phyloP scores from a whole-genome alignment of 2,113 vertebrate species.

The Eleginops maclovinus region DNA sequence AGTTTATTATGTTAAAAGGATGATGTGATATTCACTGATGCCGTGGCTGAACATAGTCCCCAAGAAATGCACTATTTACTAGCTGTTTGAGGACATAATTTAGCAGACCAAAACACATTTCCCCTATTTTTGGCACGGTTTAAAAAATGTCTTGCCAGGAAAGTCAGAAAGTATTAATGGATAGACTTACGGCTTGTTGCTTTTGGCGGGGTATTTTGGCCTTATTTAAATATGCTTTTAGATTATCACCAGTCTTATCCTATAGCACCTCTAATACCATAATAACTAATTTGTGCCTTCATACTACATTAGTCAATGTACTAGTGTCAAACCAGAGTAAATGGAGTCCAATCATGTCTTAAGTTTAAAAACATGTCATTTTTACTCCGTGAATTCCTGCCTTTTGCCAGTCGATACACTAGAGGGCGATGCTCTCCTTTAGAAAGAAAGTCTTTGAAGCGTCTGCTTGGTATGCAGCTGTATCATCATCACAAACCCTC shows the following conservation, averaged over 20 bases:
- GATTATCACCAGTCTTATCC: background rate
- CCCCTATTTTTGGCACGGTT: background rate
- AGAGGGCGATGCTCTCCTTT: conserved; percentile 55
- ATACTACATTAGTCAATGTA: background rate
- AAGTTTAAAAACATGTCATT: background rate
- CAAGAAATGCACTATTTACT: background rate
- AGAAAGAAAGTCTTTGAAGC: background rate
- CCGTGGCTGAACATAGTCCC: too few species aligned
- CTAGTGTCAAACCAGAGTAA: background rate
- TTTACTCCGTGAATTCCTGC: background rate
- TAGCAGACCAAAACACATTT: background rate
- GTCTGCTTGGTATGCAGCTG: conserved; percentile 50
- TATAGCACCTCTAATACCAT: background rate
- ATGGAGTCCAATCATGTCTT: background rate
- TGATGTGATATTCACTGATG: background rate
- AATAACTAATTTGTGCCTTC: background rate
- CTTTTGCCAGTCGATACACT: conserved; percentile 41
- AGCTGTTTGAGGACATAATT: background rate
- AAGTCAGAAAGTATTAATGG: background rate
- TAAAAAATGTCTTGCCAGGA: background rate
- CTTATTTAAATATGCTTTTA: background rate
- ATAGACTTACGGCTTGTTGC: background rate
- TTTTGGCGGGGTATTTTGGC: background rate
- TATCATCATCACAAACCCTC: conserved; percentile 22
- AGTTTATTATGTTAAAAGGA: background rate